Evolutionary conservation across 2,888 invertebrate species (phyloP).

Genomic region (Brenthis hecate): DNA sequence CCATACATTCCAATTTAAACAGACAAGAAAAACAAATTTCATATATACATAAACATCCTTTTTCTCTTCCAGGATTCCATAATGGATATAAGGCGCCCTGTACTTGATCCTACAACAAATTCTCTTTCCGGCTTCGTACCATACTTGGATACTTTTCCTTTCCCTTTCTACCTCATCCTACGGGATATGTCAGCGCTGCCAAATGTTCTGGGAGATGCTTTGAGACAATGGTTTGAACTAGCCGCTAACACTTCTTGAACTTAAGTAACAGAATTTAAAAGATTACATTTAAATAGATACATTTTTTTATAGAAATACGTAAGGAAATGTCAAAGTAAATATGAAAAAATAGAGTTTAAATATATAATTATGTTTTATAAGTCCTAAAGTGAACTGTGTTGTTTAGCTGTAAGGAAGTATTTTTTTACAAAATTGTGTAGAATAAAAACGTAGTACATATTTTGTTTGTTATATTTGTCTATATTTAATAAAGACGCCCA

Average conservation of each 20-base stretch:
- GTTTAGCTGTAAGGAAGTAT: no score
- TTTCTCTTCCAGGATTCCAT: constrained; percentile 89
- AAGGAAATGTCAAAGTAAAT: no score
- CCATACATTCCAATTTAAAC: not conserved
- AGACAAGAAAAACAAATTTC: no score
- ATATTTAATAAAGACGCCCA: no score
- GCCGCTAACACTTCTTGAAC: constrained; percentile 84
- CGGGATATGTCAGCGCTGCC: constrained; percentile 94
- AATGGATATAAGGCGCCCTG: constrained; percentile 90
- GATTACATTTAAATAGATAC: no score
- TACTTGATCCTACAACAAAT: constrained; percentile 83
- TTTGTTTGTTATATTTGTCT: no score
- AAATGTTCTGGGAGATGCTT: constrained; percentile 94
- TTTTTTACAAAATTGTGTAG: no score
- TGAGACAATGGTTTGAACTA: constrained; percentile 99
- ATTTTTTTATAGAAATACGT: no score
- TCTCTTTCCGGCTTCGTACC: constrained; percentile 84
- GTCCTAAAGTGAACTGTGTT: no score
- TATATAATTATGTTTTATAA: no score
- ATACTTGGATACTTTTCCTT: constrained; percentile 98
- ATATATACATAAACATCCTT: not conserved
- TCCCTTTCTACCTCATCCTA: constrained; percentile 98
- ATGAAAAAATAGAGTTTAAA: no score
- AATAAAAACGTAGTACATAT: no score
- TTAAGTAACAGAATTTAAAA: not conserved